Evolutionary conservation across 92 coral and sea anemone species (phyloP), one percentile per base, ranked within the genome.

Genomic region (Phenganax marumi): DNA sequence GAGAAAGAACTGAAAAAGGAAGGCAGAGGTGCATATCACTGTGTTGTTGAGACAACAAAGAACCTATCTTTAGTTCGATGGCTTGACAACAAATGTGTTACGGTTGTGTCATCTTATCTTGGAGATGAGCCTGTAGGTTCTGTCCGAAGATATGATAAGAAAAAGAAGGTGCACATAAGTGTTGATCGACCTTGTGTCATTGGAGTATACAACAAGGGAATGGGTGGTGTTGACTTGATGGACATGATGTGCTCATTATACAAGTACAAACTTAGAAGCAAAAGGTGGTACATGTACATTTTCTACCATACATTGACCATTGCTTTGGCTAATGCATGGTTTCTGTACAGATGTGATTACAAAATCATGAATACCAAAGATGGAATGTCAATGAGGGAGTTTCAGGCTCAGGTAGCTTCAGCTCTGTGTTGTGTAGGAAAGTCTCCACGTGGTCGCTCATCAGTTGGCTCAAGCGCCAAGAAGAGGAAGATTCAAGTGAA

Each of bases 161-260:
- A 49, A 8, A 8, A 70, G 75, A 70, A 70, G 33, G 17, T 8
- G 54, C 53, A 70, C 46, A 19, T 70, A 13, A 46, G 14, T 16
- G 25, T 70, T 19, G 8, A 16, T 43, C 52, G 52, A 43, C 75
- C 52, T 9, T 51, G n/a, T 43, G 21, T 70, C 8, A 71, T 71
- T 48, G 76, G 76, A 5, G 76, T 71, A 6, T 71, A 71, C 76
- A 71, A 71, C 49, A 68, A 13, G 25, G 13, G 16, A 13, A 11
- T 68, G 73, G 73, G 73, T 68, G 73, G 73, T 22, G 76, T 71
- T 43, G 76, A 71, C 55, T 17, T 71, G 19, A 71, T 71, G 76
- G 76, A 71, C 57, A 71, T 71, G 76, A 43, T 71, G 76, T 71
- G 76, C 55, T 33, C 76, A 2, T 10, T 71, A 43, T 71, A 71